phyloP scores from a whole-genome alignment of 2,113 vertebrate genomes.

The Mustelus asterias region DNA sequence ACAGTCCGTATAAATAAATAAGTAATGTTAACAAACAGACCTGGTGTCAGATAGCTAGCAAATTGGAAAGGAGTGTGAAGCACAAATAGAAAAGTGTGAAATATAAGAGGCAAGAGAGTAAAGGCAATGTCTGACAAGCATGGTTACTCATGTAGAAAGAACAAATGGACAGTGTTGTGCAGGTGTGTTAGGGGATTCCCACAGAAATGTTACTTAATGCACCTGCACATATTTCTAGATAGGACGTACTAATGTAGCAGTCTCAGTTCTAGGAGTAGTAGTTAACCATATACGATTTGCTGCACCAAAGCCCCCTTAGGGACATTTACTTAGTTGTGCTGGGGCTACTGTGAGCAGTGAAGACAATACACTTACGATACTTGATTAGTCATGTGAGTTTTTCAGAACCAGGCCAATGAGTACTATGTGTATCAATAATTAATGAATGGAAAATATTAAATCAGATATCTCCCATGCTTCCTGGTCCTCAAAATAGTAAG shows the following conservation, averaged over 20 bases:
- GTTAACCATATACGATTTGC: neutral
- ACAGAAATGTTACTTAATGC: neutral
- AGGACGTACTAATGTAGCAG: neutral
- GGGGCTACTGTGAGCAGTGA: neutral
- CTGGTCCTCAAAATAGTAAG: neutral
- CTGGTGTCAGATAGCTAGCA: neutral
- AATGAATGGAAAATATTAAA: neutral
- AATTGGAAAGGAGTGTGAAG: neutral
- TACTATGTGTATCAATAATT: neutral
- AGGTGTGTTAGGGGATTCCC: neutral
- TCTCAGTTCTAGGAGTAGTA: neutral
- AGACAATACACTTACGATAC: neutral
- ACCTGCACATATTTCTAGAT: neutral
- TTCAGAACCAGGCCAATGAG: neutral
- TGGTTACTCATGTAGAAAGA: neutral
- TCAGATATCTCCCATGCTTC: neutral
- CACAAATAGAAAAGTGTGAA: neutral
- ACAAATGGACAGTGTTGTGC: neutral
- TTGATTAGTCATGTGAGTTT: neutral
- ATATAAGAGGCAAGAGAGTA: neutral
- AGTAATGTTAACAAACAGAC: neutral
- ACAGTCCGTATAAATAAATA: neutral
- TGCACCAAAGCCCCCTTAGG: neutral
- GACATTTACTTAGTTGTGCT: neutral
- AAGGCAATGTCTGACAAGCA: neutral